Evolutionary conservation across 2,888 invertebrate species (phyloP).

Genomic region (Augochlorella aurata): DNA sequence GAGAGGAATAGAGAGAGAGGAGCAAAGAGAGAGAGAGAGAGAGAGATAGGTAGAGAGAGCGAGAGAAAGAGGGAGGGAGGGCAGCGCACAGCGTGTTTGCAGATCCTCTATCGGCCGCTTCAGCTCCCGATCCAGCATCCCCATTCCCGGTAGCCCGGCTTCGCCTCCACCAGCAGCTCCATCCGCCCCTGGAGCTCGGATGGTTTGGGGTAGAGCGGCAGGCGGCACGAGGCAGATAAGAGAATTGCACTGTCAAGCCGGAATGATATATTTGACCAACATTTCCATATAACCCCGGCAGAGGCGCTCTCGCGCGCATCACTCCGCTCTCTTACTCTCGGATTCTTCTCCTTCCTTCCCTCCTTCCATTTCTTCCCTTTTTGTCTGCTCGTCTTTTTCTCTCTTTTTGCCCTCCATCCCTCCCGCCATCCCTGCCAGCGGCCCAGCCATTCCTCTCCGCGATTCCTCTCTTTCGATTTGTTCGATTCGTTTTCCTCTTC

Average conservation of each 20-base stretch:
- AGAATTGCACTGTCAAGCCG: slow-evolving; percentile 94
- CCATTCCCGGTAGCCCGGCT: slow-evolving; percentile 57
- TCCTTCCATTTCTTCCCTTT: slow-evolving; percentile 61
- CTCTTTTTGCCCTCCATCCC: slow-evolving; percentile 48
- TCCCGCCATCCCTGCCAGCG: slow-evolving; percentile 45
- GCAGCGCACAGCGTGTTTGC: slow-evolving; percentile 74
- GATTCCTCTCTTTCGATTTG: slow-evolving; percentile 47
- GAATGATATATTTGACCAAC: slow-evolving; percentile 95
- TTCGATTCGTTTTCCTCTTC: slow-evolving; percentile 51
- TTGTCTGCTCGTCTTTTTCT: slow-evolving; percentile 62
- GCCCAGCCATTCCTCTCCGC: slow-evolving; percentile 32
- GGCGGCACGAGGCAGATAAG: slow-evolving; percentile 88
- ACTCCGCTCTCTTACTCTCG: slow-evolving; percentile 73
- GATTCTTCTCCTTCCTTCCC: slow-evolving; percentile 65
- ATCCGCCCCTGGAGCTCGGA: slow-evolving; percentile 72
- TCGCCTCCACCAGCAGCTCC: slow-evolving; percentile 65
- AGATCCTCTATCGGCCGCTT: slow-evolving; percentile 80
- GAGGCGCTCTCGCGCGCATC: slow-evolving; percentile 76
- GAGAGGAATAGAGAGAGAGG: not conserved
- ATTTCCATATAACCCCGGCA: slow-evolving; percentile 88
- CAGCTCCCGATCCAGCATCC: slow-evolving; percentile 73
- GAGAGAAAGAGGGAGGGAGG: slow-evolving; percentile 24
- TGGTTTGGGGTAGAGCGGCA: slow-evolving; percentile 80
- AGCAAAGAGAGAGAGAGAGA: slow-evolving; percentile 23
- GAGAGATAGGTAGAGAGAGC: slow-evolving; percentile 25